These are phyloP conservation scores for Hucho hucho DNA, from an alignment of 2,113 vertebrate species.

Conservation along the genomic window DNA sequence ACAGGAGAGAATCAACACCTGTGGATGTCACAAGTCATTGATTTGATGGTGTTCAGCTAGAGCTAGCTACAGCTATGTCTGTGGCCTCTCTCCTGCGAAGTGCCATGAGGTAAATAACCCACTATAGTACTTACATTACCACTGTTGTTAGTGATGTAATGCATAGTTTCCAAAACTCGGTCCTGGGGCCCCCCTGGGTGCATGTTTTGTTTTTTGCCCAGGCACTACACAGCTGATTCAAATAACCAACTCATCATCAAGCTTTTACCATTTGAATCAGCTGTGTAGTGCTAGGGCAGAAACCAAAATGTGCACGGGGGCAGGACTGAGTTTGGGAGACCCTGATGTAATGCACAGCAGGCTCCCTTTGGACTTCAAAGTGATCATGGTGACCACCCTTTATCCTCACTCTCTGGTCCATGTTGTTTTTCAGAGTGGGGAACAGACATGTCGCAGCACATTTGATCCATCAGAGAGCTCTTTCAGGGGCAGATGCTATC, in stretches of 20 bases:
- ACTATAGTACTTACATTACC: too few species aligned
- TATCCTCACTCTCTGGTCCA: background rate
- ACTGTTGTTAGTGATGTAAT: too few species aligned
- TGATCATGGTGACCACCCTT: background rate
- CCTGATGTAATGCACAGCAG: background rate
- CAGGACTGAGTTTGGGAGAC: too few species aligned
- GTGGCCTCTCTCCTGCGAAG: conserved; percentile 54
- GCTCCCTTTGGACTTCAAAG: background rate
- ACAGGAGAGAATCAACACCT: background rate
- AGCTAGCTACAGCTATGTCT: conserved; percentile 45
- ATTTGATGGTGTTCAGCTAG: background rate
- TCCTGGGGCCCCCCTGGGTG: too few species aligned
- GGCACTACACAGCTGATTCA: too few species aligned
- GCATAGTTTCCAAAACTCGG: too few species aligned
- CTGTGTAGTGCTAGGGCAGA: too few species aligned
- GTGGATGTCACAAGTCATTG: background rate
- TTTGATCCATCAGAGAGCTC: conserved; percentile 71
- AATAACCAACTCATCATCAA: too few species aligned
- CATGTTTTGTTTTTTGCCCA: too few species aligned
- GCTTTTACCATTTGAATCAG: too few species aligned
- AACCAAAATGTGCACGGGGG: too few species aligned
- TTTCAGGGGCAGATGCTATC: conserved; percentile 88
- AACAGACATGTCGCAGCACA: conserved; percentile 58
- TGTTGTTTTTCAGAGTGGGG: conserved; percentile 68
- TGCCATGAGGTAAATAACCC: conserved; percentile 53